Base-by-base conservation (phyloP, 2,113 vertebrate species). In the Aegypius monachus region DNA sequence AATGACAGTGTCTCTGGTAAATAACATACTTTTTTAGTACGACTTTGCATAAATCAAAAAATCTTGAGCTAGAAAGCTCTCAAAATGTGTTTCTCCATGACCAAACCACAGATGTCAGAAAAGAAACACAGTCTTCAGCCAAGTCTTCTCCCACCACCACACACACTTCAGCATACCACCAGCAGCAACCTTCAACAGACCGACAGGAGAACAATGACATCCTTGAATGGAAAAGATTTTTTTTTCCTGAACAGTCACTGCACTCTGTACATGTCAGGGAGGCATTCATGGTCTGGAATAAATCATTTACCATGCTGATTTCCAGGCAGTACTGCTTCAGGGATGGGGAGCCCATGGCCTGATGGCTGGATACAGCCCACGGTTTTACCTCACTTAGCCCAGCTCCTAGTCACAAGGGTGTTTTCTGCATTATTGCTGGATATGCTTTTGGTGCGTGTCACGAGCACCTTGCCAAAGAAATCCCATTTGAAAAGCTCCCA, bases 141-240 rank as follows among this genome's bases (percentile, higher is more conserved):
- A 79, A 32, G 17, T 27, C 38, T 20, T 79, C 42, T 42, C 32
- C 27, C n/a, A 13, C 13, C 17, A 34, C 42, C 25, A n/a, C 8
- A 6, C 8, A 36, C 16, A 21, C 26, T 34, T 73, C 32, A 7
- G 7, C 0, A 0, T 11, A 23, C 20, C 42, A 53, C 55, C 38
- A 74, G 8, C 55, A 71, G 32, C 88, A 91, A 79, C 43, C 21
- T 59, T 48, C 52, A 42, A 23, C 1, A 2, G 42, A 55, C 22
- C 4, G 7, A 66, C 45, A 77, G 38, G 16, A 72, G 48, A 82
- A 58, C 15, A 66, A 1, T 1, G 20, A 62, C 50, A 71, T 17
- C 71, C 42, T 22, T 40, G 40, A 43, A 55, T 1, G 9, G 36
- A 9, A 1, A 90, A 61, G 10, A n/a, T 10, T 7, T 2, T 32